Evolutionary conservation across 2,113 vertebrate species (phyloP), one percentile per base, ranked within the genome.

Genomic region (Polypterus senegalus): DNA sequence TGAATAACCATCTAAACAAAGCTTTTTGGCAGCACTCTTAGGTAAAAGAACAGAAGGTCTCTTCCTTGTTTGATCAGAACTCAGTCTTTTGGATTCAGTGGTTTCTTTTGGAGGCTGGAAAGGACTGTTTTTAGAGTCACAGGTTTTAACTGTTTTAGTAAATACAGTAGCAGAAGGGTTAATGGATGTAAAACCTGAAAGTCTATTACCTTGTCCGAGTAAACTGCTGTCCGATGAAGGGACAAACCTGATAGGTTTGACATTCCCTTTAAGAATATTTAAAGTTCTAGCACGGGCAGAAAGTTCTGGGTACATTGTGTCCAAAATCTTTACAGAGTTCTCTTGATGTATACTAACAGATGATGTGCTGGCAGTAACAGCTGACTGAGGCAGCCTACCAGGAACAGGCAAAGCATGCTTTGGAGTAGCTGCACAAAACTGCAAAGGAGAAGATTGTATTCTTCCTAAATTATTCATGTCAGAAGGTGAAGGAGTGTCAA

Each of bases 331-430:
- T 69, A 98, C 91, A 0, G 94, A 97, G 64, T 92, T 97, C 62
- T 96, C 92, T 71, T 89, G 92, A 10, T 84, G 72, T 1, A 75
- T 76, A 3, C 54, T 73, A 2, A 77, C 63, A 53, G 79, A 54
- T 2, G 82, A 56, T 1, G 68, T 65, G 3, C 87, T 74, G 0
- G 84, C 67, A 53, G 60, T 74, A 47, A 78, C 53, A 0, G 91
- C 78, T 0, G 85, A 63, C 1, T 74, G 63, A 1, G 96, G 94
- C 47, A 97, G 74, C 5, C 94, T 81, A 54, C 96, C 93, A 0
- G 96, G 96, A 48, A 98, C 94, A 0, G 94, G 94, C 47, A 97
- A 83, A 0, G 96, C 96, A 0, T 98, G 94, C 69, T 98, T 97
- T n/a, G 96, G 96, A 9, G 94, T 98, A 3, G 87, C 88, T 5